Evolutionary conservation across 2,113 vertebrate genomes (phyloP), one percentile per base, ranked within the genome.

Genomic region (Microtus montanus): DNA sequence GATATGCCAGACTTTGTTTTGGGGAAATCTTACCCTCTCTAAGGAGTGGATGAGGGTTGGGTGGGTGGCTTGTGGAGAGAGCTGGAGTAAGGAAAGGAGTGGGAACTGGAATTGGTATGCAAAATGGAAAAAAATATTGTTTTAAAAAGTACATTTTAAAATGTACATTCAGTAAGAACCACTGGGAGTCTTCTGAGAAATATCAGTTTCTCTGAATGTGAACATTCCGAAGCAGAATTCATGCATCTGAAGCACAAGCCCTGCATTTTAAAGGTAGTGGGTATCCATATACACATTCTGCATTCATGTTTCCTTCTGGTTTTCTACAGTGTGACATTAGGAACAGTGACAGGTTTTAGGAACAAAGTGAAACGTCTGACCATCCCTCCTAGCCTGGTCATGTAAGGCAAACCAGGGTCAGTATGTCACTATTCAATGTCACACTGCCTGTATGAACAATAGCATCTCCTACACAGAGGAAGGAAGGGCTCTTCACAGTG

Each of bases 221-320:
- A 19, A 89, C 90, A 94, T 91, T 78, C 96, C 83, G 5, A 90
- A 95, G 93, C 38, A 96, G 49, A 26, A 44, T 28, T 64, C 63
- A 64, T 26, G 63, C 24, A 64, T 26, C 63, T 14, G 66, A 68
- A 92, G 15, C 35, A 66, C 96, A 87, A 97, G 41, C 5, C 2
- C 66, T 0, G 14, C 11, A 97, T 98, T 97, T 95, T 35, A 58
- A 91, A 33, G 41, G 70, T 64, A 89, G 92, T 89, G 96, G 90
- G 92, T 86, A 93, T 94, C 95, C 22, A 58, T 41, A 78, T 82
- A 77, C 66, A 93, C 64, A 98, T 83, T 47, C 78, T 90, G 95
- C 91, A 93, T 98, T 98, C 92, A 92, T 97, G 98, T 97, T 85
- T 90, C 97, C 98, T 97, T 97, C 89, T 96, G 88, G 5, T 92